Evolutionary conservation across 92 coral and sea anemone genomes (phyloP).

Genomic region (Zoanthus solanderi): DNA sequence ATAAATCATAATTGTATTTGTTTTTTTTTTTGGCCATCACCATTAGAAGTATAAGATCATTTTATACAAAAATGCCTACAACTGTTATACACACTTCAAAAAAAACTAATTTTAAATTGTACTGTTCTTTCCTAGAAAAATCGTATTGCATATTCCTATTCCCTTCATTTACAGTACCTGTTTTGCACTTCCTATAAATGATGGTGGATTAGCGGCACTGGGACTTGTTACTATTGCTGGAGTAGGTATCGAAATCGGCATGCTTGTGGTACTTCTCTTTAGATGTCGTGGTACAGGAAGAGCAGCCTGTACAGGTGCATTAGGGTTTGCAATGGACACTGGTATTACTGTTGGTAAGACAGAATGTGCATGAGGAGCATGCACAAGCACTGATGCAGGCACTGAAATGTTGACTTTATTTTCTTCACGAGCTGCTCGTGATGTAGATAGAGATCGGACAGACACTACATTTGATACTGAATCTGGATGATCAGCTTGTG

Average conservation of each 20-base stretch:
- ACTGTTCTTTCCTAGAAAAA: background rate
- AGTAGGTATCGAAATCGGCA: constrained; percentile 98
- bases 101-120: no score
- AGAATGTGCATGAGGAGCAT: constrained; percentile 69
- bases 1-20: no score
- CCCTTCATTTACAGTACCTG: constrained; percentile 66
- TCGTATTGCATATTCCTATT: background rate
- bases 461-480: constrained; percentile 24
- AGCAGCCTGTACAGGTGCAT: constrained; percentile 90
- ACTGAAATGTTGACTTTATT: constrained; percentile 59
- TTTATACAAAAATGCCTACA: no score
- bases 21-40: no score
- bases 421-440: constrained; percentile 45
- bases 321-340: constrained; percentile 95
- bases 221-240: constrained; percentile 98
- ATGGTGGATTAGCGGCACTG: constrained; percentile 77
- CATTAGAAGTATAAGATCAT: no score
- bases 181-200: constrained; percentile 90
- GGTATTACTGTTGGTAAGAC: constrained; percentile 87
- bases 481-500: constrained; percentile 28
- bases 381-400: constrained; percentile 89
- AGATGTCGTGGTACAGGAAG: constrained; percentile 92
- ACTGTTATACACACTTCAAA: no score
- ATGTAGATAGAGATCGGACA: constrained; percentile 5
- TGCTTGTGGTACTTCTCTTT: constrained; percentile 67